These are phyloP conservation scores for Hirtodrosophila duncani DNA, from an alignment of 2,888 invertebrate genomes.

Conservation along the genomic window DNA sequence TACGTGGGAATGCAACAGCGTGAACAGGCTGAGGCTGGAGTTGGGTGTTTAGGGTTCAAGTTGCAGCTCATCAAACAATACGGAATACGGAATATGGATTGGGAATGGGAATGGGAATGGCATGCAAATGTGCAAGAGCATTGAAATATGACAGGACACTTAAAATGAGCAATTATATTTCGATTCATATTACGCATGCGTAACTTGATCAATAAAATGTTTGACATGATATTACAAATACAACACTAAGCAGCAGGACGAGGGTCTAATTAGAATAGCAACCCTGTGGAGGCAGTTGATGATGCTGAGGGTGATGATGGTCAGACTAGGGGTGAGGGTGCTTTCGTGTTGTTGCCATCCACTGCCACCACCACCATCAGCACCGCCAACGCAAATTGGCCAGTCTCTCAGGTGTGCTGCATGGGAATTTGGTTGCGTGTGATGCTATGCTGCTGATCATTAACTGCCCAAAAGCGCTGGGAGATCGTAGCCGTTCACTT, in stretches of 20 bases:
- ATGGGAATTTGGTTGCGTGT: slow-evolving; percentile 74
- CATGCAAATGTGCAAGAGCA: too few relatives aligned
- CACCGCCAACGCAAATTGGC: slow-evolving; percentile 19
- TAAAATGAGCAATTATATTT: slow-evolving; percentile 68
- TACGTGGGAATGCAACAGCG: slow-evolving; percentile 25
- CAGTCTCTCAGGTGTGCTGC: slow-evolving; percentile 56
- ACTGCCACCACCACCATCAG: slow-evolving; percentile 21
- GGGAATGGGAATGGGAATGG: slow-evolving; percentile 12
- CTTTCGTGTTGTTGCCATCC: slow-evolving; percentile 15
- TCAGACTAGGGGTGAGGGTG: slow-evolving; percentile 27
- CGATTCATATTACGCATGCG: slow-evolving; percentile 68
- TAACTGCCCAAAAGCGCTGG: too few relatives aligned
- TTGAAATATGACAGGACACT: slow-evolving; percentile 61
- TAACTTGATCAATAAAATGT: slow-evolving; percentile 69
- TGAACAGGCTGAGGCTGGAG: neutral
- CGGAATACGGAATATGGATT: slow-evolving; percentile 9
- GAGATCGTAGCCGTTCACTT: too few relatives aligned
- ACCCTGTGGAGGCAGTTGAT: slow-evolving; percentile 34
- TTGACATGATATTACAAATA: slow-evolving; percentile 56
- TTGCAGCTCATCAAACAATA: neutral
- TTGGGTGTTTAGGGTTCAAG: too few relatives aligned
- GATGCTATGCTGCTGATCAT: slow-evolving; percentile 62
- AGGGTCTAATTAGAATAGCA: slow-evolving; percentile 67
- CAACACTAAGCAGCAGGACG: slow-evolving; percentile 28
- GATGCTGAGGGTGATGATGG: slow-evolving; percentile 29